A percentile compares a stretch with the other conserved stretches of the same genome.
phyloP scores from a whole-genome alignment of 1,140 invertebrate genomes.

The Drosophila virilis region DNA sequence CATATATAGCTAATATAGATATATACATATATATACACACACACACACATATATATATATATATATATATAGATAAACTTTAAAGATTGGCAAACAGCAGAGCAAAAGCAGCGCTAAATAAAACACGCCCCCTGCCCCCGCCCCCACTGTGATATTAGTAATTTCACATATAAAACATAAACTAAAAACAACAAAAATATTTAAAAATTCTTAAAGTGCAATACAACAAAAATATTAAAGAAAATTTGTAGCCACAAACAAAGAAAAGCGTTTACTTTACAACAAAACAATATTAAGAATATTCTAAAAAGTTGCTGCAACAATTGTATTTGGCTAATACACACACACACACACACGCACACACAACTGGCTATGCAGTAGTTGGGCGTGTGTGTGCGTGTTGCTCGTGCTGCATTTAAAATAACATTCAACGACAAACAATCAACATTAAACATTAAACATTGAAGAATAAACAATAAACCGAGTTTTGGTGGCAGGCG shows the following conservation, averaged over 20 bases:
- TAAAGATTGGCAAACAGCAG: conserved; percentile 26
- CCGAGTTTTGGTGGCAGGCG: conserved; percentile 31
- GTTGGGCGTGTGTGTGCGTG: conserved; percentile 18
- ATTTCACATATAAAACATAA: conserved; percentile 64
- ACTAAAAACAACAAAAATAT: conserved; percentile 32
- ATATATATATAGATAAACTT: conserved; percentile 28
- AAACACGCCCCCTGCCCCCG: conserved; percentile 36
- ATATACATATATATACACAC: conserved; percentile 31
- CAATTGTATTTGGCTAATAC: conserved; percentile 9
- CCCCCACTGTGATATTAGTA: conserved; percentile 78
- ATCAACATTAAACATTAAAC: neutral
- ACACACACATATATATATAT: conserved; percentile 17
- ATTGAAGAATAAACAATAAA: conserved; percentile 6
- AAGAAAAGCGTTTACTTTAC: conserved; percentile 40
- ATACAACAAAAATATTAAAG: conserved; percentile 31
- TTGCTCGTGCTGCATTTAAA: conserved; percentile 2
- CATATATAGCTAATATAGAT: conserved; percentile 35
- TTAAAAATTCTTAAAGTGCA: conserved; percentile 55
- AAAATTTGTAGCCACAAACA: conserved; percentile 8
- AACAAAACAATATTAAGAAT: conserved; percentile 11
- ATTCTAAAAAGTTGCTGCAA: conserved; percentile 20
- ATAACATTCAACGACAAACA: conserved; percentile 5
- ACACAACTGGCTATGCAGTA: conserved; percentile 29
- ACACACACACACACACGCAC: conserved; percentile 4
- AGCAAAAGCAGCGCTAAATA: conserved; percentile 23